Evolutionary conservation across 64 coral and sea anemone genomes (phyloP).

Genomic region (Pachyseris speciosa): DNA sequence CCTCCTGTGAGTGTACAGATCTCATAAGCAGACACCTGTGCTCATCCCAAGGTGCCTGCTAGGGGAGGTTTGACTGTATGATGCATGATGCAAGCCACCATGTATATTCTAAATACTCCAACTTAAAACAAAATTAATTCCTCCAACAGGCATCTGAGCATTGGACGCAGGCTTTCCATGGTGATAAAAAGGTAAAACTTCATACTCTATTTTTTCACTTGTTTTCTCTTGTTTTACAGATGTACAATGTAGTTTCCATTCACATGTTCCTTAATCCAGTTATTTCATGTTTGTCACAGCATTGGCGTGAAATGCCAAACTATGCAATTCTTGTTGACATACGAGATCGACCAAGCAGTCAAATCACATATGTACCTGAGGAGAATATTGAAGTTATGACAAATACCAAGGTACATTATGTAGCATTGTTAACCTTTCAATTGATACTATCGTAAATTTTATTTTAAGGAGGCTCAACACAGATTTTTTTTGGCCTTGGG

Average conservation of each 20-base stretch:
- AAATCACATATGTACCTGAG: slow-evolving; percentile 83
- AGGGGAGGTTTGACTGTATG: no score
- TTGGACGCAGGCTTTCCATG: slow-evolving; percentile 75
- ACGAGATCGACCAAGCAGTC: slow-evolving; percentile 67
- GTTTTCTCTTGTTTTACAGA: neutral
- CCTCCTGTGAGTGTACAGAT: no score
- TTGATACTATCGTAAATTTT: neutral
- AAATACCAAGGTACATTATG: slow-evolving; percentile 71
- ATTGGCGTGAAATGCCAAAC: slow-evolving; percentile 85
- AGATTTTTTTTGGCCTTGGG: no score
- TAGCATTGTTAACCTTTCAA: neutral
- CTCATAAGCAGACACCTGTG: no score
- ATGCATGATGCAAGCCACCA: no score
- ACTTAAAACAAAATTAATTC: no score
- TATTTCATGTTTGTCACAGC: slow-evolving; percentile 17
- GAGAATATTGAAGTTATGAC: slow-evolving; percentile 90
- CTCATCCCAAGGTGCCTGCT: no score
- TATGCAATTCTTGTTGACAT: slow-evolving; percentile 92
- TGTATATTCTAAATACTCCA: no score
- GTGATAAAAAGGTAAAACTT: slow-evolving; percentile 63
- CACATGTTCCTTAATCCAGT: neutral
- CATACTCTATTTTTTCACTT: neutral
- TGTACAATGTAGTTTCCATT: neutral
- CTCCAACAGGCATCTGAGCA: slow-evolving; percentile 76
- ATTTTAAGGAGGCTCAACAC: no score